phyloP scores from a whole-genome alignment of 1,140 invertebrate species.

The Bicyclus anynana region DNA sequence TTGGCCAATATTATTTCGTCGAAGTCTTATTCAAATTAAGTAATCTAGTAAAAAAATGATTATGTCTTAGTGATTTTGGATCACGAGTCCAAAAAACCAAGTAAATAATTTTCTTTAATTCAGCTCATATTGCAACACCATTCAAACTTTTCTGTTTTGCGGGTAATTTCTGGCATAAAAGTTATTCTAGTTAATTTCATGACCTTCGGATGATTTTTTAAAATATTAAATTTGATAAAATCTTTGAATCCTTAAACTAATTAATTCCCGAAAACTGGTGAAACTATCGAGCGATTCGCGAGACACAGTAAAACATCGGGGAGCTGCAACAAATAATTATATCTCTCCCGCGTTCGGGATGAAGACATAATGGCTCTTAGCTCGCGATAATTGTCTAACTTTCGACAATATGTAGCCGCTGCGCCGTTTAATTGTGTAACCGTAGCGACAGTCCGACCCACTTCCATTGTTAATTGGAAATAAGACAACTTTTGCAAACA shows the following conservation, averaged over 20 bases:
- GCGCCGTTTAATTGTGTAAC: slow-evolving; percentile 25
- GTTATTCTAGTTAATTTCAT: too few relatives aligned
- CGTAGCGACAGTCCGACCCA: slow-evolving; percentile 21
- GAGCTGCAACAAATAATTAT: slow-evolving; percentile 17
- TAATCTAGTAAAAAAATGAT: too few relatives aligned
- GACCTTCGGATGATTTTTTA: too few relatives aligned
- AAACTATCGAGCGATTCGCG: background rate
- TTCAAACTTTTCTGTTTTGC: too few relatives aligned
- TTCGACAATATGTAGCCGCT: slow-evolving; percentile 22
- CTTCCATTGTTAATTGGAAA: slow-evolving; percentile 27
- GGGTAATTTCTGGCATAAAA: too few relatives aligned
- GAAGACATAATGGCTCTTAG: slow-evolving; percentile 26
- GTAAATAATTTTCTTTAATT: too few relatives aligned
- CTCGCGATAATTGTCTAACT: slow-evolving; percentile 27
- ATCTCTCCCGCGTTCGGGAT: slow-evolving; percentile 10
- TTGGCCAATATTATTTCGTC: too few relatives aligned
- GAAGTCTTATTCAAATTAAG: too few relatives aligned
- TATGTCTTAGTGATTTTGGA: too few relatives aligned
- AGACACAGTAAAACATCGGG: slow-evolving; percentile 6
- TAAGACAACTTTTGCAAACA: slow-evolving; percentile 25
- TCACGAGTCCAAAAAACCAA: too few relatives aligned
- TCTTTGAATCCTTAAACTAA: background rate
- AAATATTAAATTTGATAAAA: too few relatives aligned
- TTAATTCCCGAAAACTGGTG: background rate
- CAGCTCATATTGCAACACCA: too few relatives aligned